These are phyloP conservation scores for Philereme vetulata DNA, from an alignment of 2,888 invertebrate genomes.

Conservation along the genomic window DNA sequence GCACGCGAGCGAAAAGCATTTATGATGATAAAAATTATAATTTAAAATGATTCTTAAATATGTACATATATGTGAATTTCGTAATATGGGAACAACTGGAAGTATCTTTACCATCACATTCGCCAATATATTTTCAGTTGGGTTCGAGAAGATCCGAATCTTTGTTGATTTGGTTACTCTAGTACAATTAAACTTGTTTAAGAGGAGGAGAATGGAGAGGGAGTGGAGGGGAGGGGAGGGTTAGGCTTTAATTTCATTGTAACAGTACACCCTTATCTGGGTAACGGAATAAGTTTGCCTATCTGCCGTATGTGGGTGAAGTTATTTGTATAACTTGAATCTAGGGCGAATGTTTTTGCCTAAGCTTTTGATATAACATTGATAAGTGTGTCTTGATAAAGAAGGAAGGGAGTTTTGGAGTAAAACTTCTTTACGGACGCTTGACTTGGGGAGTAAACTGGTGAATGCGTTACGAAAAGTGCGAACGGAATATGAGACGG, in stretches of 20 bases:
- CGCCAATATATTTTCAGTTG: background rate
- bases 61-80: no score
- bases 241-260: slow-evolving; percentile 33
- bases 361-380: slow-evolving; percentile 1
- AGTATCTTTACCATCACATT: no score
- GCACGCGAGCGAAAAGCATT: no score
- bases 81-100: no score
- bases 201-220: slow-evolving; percentile 6
- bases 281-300: slow-evolving; percentile 15
- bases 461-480: no score
- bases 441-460: no score
- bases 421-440: no score
- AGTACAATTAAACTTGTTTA: slow-evolving; percentile 18
- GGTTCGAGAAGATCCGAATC: slow-evolving; percentile 7
- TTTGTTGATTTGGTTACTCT: slow-evolving; percentile 19
- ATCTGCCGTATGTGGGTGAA: slow-evolving; percentile 8
- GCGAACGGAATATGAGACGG: no score
- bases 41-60: no score
- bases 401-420: no score
- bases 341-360: background rate
- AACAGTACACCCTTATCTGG: slow-evolving; percentile 35
- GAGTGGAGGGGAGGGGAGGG: slow-evolving; percentile 21
- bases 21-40: no score
- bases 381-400: background rate
- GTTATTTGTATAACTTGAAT: slow-evolving; percentile 5